phyloP scores from a whole-genome alignment of 2,888 invertebrate species.

The Apamea monoglypha region DNA sequence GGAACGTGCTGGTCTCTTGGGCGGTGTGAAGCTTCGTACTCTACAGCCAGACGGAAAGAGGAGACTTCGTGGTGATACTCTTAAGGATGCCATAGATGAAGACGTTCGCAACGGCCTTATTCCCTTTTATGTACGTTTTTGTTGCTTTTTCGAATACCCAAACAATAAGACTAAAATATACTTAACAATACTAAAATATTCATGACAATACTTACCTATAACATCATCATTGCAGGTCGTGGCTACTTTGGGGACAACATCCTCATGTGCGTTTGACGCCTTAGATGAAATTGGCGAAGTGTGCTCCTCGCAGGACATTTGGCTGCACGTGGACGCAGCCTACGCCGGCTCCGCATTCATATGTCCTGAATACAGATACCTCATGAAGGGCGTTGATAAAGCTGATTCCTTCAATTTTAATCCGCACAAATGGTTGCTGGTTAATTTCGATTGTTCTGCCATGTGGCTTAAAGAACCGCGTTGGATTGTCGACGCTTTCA shows the following conservation, averaged over 20 bases:
- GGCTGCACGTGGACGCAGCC: conserved; percentile 99
- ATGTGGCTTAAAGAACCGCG: conserved; percentile 98
- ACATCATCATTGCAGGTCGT: conserved; percentile 90
- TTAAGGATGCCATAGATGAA: conserved; percentile 95
- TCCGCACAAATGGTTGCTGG: conserved; percentile 99
- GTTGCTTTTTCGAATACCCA: neutral
- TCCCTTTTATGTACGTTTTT: conserved; percentile 96
- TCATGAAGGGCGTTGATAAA: conserved; percentile 96
- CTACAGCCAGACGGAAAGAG: conserved; percentile 93
- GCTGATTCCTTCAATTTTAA: conserved; percentile 99
- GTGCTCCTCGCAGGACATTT: conserved; percentile 94
- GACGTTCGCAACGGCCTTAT: conserved; percentile 97
- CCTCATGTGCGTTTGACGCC: conserved; percentile 98
- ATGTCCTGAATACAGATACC: conserved; percentile 98
- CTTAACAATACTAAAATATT: neutral
- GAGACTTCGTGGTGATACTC: conserved; percentile 93
- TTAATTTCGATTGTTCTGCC: conserved; percentile 99
- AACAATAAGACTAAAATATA: neutral
- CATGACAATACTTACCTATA: conserved; percentile 9
- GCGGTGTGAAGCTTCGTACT: conserved; percentile 95
- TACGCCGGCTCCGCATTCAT: conserved; percentile 99
- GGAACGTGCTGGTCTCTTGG: conserved; percentile 97
- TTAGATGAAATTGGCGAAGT: conserved; percentile 97
- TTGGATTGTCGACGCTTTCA: conserved; percentile 98
- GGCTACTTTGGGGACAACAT: conserved; percentile 98